Evolutionary conservation across 2,113 vertebrate genomes (phyloP), one percentile per base, ranked within the genome.

Genomic region (Apaloderma vittatum): DNA sequence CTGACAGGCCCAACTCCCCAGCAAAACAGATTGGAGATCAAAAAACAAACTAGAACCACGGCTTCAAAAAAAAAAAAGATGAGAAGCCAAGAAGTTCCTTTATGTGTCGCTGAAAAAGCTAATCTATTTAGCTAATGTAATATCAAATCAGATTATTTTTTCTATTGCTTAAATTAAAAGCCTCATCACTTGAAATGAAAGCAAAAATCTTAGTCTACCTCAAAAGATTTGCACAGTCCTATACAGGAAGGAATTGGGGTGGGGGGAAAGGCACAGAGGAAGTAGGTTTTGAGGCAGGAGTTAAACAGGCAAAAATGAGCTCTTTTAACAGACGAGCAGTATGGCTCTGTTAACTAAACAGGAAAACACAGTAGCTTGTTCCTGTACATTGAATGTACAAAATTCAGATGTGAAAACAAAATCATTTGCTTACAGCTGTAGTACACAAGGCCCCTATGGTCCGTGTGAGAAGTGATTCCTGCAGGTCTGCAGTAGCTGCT

Each of bases 1-100:
- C 70, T 97, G 96, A 90, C 93, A 96, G 80, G 62, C 93, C 92
- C 82, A 97, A 55, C 93, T 93, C 92, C 76, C 85, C 74, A 94
- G 1, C 88, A 97, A 94, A 95, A 92, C 76, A 78, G 82, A 94
- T 36, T 67, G 68, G 90, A 96, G 90, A 93, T 95, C 70, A 92
- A 90, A 97, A 96, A 95, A 86, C 90, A 92, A 94, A 96, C 70
- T 90, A 70, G 89, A 94, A 93, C 92, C 93, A 90, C 15, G 74
- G 93, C 86, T 88, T 66, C 0, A 45, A 58, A 90, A 86, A 72
- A 61, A 65, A 52, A 37, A 76, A 51, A 90, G 88, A 34, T 65
- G 19, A 86, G 75, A 86, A 88, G 94, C 92, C 88, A 93, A 34
- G 34, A 83, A 59, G 37, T 52, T 65, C 30, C 8, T 90, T 80